A percentile compares a stretch with the other conserved stretches of the same genome.
Conservation (phyloP, 1,140 invertebrate species). For the Lepidurus apus region DNA sequence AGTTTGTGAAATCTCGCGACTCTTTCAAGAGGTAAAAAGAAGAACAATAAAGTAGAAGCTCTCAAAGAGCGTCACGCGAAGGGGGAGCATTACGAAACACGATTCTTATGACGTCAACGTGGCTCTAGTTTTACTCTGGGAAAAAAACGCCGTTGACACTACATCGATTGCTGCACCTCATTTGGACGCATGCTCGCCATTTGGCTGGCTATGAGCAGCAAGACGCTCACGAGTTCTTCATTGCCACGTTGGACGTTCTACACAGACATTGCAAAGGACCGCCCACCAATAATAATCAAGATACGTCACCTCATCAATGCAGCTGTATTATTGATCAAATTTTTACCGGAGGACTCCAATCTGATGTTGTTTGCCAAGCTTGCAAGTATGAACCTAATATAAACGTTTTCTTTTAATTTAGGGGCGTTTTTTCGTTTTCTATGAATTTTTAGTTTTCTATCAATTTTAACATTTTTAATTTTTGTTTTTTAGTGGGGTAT, state of each 20-base stretch:
- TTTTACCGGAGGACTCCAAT: constrained; percentile 92
- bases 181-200: constrained; percentile 94
- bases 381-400: constrained; percentile 66
- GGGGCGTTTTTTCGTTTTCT: background rate
- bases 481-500: constrained; percentile 59
- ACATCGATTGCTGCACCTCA: constrained; percentile 81
- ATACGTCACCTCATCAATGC: constrained; percentile 64
- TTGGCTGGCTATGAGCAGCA: constrained; percentile 95
- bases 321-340: constrained; percentile 97
- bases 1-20: constrained; percentile 83
- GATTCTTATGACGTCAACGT: constrained; percentile 7
- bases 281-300: constrained; percentile 38
- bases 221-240: constrained; percentile 98
- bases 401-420: background rate
- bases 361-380: constrained; percentile 90
- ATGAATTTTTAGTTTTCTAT: constrained; percentile 26
- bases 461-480: constrained; percentile 28
- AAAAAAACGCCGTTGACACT: constrained; percentile 79
- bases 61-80: constrained; percentile 35
- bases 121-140: constrained; percentile 79
- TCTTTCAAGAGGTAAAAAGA: constrained; percentile 48
- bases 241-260: constrained; percentile 85
- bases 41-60: background rate
- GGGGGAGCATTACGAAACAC: background rate
- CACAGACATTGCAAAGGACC: constrained; percentile 66